These are phyloP conservation scores for Meta bourneti DNA, from an alignment of 2,888 invertebrate genomes.

Conservation along the genomic window DNA sequence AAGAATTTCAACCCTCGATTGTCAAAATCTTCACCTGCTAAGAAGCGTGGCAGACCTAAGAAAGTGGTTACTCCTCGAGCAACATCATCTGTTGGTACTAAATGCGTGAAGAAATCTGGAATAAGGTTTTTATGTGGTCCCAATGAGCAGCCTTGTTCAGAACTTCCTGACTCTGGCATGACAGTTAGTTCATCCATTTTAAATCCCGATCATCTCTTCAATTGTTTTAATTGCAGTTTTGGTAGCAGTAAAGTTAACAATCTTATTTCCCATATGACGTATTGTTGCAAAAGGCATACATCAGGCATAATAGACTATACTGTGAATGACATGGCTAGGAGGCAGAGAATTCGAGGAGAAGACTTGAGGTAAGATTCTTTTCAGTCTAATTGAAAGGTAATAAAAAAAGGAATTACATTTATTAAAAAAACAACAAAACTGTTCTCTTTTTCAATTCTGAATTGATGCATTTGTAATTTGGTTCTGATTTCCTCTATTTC, in stretches of 20 bases:
- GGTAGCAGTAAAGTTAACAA: conserved; percentile 9
- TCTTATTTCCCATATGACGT: conserved; percentile 5
- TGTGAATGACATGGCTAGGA: conserved; percentile 40
- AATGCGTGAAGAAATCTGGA: neutral
- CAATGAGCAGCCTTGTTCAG: too few relatives aligned
- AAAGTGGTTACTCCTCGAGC: neutral
- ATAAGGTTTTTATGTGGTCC: neutral
- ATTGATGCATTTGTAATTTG: neutral
- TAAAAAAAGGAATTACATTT: neutral
- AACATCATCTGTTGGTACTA: neutral
- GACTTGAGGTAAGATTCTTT: neutral
- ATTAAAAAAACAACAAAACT: neutral
- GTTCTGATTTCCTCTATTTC: neutral
- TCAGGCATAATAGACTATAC: neutral
- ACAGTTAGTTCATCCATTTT: neutral
- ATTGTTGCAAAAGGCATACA: neutral
- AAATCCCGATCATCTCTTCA: neutral
- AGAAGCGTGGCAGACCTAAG: neutral
- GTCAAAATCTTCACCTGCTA: neutral
- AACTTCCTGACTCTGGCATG: neutral
- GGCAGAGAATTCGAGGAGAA: conserved; percentile 54
- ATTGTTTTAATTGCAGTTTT: conserved; percentile 32
- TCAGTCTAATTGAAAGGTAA: neutral
- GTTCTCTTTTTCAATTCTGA: neutral
- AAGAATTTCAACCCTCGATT: conserved; percentile 6